These are phyloP conservation scores for Bos taurus DNA, from an alignment of 2,113 vertebrate genomes.

Conservation along the genomic window ARS-UCD2.0 NC_037344.1:67578001-67578500, in stretches of 20 bases:
- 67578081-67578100: not conserved
- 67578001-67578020: not conserved
- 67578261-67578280: not conserved
- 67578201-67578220: not conserved
- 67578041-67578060: not conserved
- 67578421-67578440: not conserved
- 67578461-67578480: constrained; percentile 4
- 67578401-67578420: not conserved
- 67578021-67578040: not conserved
- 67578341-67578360: not conserved
- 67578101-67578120: not conserved
- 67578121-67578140: not conserved
- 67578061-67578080: not conserved
- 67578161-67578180: not conserved
- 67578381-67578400: not conserved
- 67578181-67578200: not conserved
- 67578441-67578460: not conserved
- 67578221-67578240: not conserved
- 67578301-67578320: not conserved
- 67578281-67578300: not conserved
- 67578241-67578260: not conserved
- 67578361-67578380: not conserved
- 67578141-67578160: not conserved
- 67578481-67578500: not conserved
- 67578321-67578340: not conserved